Evolutionary conservation across 30 jellyfish, hydroid and myxozoan genomes (phyloP), one percentile per base, ranked within the genome.

Genomic region (Aurelia sp.): DNA sequence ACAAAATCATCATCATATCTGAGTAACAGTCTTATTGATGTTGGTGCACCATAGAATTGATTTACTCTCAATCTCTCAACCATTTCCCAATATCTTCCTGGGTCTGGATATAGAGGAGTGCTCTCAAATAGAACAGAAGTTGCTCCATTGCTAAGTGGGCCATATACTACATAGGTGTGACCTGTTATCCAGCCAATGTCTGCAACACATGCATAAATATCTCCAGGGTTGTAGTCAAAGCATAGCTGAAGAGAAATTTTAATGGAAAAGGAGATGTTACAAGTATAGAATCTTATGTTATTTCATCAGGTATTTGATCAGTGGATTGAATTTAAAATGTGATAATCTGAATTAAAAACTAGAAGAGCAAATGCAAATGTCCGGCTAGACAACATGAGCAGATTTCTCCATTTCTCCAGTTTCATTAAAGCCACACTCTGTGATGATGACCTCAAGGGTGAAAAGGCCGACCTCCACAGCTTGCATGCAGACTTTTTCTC

Each of bases 181-280:
- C 99, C 99, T 64, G 99, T 95, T 11, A 95, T 95, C 99, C 99
- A 95, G 12, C 99, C 99, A 77, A 90, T 90, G 48, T 95, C 99
- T 19, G 99, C 99, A 37, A 90, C 98, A 59, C 99, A 95, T 58
- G 98, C 97, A 65, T 90, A 82, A 13, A 89, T 90, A 58, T 95
- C 99, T 33, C 98, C 99, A 58, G 96, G 96, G 23, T 75, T 83
- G 62, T 95, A 95, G 58, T 95, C 97, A 82, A 95, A 95, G 16
- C 96, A 96, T n/a, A 69, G 65, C 98, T 95, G 69, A 15, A 88
- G 77, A 33, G 63, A 16, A 78, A 0, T 44, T 16, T 5, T 5
- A 44, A 44, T 10, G 15, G 16, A 58, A 58, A 37, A 5, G 83
- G 48, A 12, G 9, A 19, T n/a, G 11, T 15, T 15, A 4, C 4